Evolutionary conservation across 2,888 invertebrate genomes (phyloP).

Genomic region (Ypsolopha sequella): DNA sequence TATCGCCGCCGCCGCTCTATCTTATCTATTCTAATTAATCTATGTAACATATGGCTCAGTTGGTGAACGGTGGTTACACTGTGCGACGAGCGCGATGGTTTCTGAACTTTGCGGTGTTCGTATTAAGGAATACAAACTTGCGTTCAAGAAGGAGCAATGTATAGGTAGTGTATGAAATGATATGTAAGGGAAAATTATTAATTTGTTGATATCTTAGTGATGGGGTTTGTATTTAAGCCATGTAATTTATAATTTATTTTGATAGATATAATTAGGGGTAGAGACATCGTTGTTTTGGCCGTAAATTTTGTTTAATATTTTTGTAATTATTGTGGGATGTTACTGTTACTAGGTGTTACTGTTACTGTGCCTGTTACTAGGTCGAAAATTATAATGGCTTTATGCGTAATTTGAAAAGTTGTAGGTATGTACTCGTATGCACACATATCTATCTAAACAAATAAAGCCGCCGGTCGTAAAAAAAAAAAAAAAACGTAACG

Average conservation of each 20-base stretch:
- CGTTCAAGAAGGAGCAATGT: not conserved
- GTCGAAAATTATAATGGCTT: no score
- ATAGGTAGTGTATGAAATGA: not conserved
- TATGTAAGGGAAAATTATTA: no score
- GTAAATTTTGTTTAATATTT: not conserved
- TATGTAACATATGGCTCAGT: not conserved
- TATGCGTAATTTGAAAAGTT: no score
- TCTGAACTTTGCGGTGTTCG: not conserved
- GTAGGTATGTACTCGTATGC: no score
- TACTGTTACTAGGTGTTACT: no score
- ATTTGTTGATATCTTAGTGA: no score
- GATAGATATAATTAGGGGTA: not conserved
- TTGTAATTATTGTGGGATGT: not conserved
- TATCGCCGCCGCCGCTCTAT: not conserved
- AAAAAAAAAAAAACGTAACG: no score
- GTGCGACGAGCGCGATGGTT: not conserved
- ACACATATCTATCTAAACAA: no score
- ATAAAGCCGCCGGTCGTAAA: no score
- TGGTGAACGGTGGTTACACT: no score
- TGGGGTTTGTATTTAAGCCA: not conserved
- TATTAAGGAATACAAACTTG: not conserved
- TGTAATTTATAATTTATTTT: not conserved
- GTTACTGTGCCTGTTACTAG: no score
- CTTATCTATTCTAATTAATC: slow-evolving; percentile 3
- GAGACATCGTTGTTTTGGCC: not conserved